These are phyloP conservation scores for Erpetoichthys calabaricus DNA, from an alignment of 2,797 vertebrate species.

Conservation along the genomic window DNA sequence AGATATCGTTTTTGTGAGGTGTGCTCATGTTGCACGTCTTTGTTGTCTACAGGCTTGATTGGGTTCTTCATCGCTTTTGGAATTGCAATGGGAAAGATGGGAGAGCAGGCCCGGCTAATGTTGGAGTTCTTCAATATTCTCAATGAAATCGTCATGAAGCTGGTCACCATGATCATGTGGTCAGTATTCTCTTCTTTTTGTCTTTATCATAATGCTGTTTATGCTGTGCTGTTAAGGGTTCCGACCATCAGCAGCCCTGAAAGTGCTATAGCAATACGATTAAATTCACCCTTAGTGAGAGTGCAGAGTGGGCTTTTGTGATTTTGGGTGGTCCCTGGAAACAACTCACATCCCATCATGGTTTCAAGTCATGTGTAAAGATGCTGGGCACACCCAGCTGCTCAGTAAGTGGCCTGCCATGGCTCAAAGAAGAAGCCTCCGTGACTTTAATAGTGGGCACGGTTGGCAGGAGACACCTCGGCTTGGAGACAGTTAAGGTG, in stretches of 20 bases:
- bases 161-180: slow-evolving; percentile 98
- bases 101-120: slow-evolving; percentile 93
- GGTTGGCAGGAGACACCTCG: too few relatives aligned
- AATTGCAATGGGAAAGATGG: slow-evolving; percentile 98
- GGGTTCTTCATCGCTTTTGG: slow-evolving; percentile 99
- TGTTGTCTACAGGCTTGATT: slow-evolving; percentile 71
- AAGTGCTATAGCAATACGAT: too few relatives aligned
- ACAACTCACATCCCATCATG: too few relatives aligned
- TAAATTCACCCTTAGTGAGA: too few relatives aligned
- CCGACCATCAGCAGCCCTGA: background rate
- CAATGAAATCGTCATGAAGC: slow-evolving; percentile 96
- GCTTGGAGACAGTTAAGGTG: too few relatives aligned
- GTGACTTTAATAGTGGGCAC: too few relatives aligned
- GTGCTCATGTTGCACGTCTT: slow-evolving; percentile 18
- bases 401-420: too few relatives aligned
- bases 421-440: too few relatives aligned
- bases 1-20: too few relatives aligned
- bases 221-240: background rate
- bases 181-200: slow-evolving; percentile 44
- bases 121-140: slow-evolving; percentile 97
- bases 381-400: too few relatives aligned
- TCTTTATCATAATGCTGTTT: background rate
- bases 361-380: too few relatives aligned
- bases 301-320: background rate
- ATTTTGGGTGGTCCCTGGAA: background rate